Evolutionary conservation across 2,888 invertebrate genomes (phyloP).

Genomic region (Eupithecia exiguata): DNA sequence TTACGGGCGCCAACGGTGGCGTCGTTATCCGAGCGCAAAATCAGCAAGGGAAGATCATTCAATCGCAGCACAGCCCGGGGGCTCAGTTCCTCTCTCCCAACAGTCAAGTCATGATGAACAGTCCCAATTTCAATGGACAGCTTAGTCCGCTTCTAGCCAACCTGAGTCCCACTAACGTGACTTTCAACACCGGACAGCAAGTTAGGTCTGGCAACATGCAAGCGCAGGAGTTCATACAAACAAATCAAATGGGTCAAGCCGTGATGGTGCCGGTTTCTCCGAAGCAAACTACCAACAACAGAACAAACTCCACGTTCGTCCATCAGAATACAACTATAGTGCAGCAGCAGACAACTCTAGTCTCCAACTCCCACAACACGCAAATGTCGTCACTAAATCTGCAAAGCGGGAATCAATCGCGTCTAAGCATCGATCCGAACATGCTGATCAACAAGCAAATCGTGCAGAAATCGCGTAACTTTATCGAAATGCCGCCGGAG

Average conservation of each 20-base stretch:
- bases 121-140: constrained; percentile 89
- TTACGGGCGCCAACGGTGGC: constrained; percentile 88
- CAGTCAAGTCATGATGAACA: constrained; percentile 90
- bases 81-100: constrained; percentile 90
- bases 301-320: constrained; percentile 89
- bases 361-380: constrained; percentile 86
- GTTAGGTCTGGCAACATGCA: constrained; percentile 82
- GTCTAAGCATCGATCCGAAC: constrained; percentile 85
- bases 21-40: constrained; percentile 91
- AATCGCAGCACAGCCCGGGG: constrained; percentile 86
- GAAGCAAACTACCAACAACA: constrained; percentile 82
- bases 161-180: constrained; percentile 88
- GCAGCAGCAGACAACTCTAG: constrained; percentile 91
- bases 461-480: constrained; percentile 52
- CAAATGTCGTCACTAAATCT: constrained; percentile 53
- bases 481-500: constrained; percentile 49
- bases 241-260: constrained; percentile 87
- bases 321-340: constrained; percentile 94
- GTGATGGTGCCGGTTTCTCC: constrained; percentile 88
- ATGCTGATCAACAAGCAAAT: constrained; percentile 75
- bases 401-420: constrained; percentile 63
- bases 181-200: constrained; percentile 84
- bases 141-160: constrained; percentile 91
- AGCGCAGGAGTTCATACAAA: constrained; percentile 88
- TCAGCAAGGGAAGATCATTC: constrained; percentile 88